Evolutionary conservation across 2,113 vertebrate species (phyloP).

Genomic region (Corythoichthys haematopterus): DNA sequence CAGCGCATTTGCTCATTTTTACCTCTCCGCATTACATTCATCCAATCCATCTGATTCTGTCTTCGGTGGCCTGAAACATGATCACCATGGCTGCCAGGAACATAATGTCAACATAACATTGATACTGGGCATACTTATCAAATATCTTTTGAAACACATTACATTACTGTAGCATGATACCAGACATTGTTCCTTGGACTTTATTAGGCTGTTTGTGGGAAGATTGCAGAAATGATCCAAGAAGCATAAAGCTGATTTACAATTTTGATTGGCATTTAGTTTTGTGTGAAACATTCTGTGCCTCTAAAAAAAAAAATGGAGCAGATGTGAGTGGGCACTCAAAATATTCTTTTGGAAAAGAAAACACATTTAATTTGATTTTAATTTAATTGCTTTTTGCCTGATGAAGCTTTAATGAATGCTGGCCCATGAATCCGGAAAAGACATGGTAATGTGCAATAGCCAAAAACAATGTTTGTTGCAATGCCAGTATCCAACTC

Average conservation of each 20-base stretch:
- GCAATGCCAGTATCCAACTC: not conserved
- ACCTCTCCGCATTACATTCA: no score
- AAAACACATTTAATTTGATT: not conserved
- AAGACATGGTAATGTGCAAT: not conserved
- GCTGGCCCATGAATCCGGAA: not conserved
- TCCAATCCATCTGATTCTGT: no score
- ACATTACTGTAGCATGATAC: no score
- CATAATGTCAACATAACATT: no score
- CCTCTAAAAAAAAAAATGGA: not conserved
- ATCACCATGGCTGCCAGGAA: no score
- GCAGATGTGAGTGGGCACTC: not conserved
- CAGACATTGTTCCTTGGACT: no score
- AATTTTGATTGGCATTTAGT: not conserved
- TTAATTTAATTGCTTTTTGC: slow-evolving; percentile 3
- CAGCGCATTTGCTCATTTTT: no score
- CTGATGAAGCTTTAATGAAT: slow-evolving; percentile 5
- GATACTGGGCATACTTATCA: no score
- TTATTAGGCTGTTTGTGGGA: no score
- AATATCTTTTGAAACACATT: no score
- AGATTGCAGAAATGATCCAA: no score
- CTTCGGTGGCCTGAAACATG: no score
- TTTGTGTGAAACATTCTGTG: not conserved
- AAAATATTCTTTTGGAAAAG: not conserved
- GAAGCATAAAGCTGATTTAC: not conserved
- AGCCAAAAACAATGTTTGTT: not conserved